These are phyloP conservation scores for Barypeithes pellucidus DNA, from an alignment of 2,888 invertebrate genomes.

Conservation along the genomic window DNA sequence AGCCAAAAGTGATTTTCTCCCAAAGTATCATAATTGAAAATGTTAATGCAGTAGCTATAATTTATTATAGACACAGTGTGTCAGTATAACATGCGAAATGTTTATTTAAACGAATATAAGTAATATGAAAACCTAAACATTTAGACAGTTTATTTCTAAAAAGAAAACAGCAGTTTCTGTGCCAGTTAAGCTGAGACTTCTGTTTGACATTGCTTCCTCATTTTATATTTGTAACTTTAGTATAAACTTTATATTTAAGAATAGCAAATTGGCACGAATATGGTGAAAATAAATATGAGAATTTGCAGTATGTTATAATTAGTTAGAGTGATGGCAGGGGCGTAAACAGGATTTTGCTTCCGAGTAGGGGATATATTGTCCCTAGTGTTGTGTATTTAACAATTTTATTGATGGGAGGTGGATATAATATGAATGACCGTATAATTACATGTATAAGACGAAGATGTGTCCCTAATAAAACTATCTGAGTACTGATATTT, in stretches of 20 bases:
- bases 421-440: too few relatives aligned
- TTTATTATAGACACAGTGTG: slow-evolving; percentile 17
- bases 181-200: slow-evolving; percentile 22
- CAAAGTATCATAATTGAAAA: background rate
- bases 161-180: slow-evolving; percentile 37
- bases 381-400: too few relatives aligned
- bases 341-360: too few relatives aligned
- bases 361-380: too few relatives aligned
- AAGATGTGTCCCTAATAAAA: too few relatives aligned
- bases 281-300: background rate
- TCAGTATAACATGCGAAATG: slow-evolving; percentile 20
- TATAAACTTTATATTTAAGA: background rate
- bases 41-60: slow-evolving; percentile 13
- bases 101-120: slow-evolving; percentile 44
- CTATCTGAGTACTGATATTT: background rate
- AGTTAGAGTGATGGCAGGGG: too few relatives aligned
- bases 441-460: too few relatives aligned
- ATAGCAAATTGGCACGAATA: background rate
- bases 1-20: too few relatives aligned
- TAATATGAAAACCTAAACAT: slow-evolving; percentile 46
- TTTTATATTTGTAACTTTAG: slow-evolving; percentile 25
- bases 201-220: slow-evolving; percentile 29
- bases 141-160: slow-evolving; percentile 42
- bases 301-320: background rate
- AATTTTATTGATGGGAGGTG: too few relatives aligned